Conservation (phyloP, 2,888 invertebrate genomes). For the Scaptodrosophila latifasciaeformis region DNA sequence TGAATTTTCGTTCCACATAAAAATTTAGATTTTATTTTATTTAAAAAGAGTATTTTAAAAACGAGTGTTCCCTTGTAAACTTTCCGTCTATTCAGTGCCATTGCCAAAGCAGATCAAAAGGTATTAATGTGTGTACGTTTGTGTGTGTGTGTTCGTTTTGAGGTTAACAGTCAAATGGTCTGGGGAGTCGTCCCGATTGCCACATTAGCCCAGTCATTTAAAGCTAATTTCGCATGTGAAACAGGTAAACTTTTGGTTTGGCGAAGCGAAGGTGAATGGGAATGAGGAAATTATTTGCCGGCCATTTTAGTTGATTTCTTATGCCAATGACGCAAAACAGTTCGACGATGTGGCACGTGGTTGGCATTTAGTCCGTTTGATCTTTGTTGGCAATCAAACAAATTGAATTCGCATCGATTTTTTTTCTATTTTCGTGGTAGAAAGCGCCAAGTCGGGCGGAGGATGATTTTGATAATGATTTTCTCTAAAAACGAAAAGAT, state of each 20-base stretch:
- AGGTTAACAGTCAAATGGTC: no score
- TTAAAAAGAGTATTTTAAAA: no score
- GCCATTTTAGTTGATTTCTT: conserved; percentile 58
- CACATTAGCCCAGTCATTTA: conserved; percentile 62
- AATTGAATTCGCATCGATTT: conserved; percentile 64
- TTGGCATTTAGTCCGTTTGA: conserved; percentile 59
- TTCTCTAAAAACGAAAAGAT: no score
- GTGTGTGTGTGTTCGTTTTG: background rate
- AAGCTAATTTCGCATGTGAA: conserved; percentile 64
- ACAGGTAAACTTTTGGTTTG: no score
- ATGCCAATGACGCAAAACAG: background rate
- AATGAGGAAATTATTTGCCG: conserved; percentile 66
- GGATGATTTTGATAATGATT: no score
- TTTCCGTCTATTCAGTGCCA: no score
- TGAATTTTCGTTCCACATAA: no score
- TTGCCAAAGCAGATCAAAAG: conserved; percentile 63
- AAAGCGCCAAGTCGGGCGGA: no score
- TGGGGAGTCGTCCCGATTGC: conserved; percentile 7
- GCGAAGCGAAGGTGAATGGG: background rate
- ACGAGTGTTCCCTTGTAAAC: no score
- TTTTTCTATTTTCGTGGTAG: background rate
- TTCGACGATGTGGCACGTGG: conserved; percentile 46
- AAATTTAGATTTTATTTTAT: no score
- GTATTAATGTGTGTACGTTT: conserved; percentile 43
- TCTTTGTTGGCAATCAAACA: conserved; percentile 61